Conservation (phyloP, 2,113 vertebrate genomes). For the Sinocyclocheilus rhinocerous region DNA sequence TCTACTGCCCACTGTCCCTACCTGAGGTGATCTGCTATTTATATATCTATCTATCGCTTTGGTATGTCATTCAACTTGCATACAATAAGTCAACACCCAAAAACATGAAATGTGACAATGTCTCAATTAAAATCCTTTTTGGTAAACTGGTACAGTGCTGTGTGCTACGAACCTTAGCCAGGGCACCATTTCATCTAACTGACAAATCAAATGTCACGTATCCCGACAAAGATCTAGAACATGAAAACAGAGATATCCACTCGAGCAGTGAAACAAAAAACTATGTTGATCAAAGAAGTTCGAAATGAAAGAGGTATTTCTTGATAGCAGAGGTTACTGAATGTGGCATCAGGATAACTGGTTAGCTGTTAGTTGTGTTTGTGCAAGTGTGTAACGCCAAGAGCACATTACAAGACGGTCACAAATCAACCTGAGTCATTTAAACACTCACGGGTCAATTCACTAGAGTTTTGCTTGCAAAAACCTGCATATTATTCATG, state of each 20-base stretch:
- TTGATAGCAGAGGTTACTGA: not conserved
- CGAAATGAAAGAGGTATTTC: slow-evolving; percentile 7
- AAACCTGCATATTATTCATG: too few species aligned
- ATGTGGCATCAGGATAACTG: slow-evolving; percentile 1
- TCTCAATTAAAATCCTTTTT: not conserved
- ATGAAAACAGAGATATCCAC: not conserved
- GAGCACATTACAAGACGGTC: not conserved
- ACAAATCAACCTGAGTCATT: not conserved
- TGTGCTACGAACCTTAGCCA: not conserved
- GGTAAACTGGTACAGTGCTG: not conserved
- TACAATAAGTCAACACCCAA: not conserved
- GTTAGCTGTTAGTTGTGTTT: slow-evolving; percentile 3
- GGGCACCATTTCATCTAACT: not conserved
- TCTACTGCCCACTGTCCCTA: not conserved
- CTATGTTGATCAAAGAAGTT: not conserved
- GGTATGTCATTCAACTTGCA: not conserved
- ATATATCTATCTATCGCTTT: not conserved
- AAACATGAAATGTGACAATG: not conserved
- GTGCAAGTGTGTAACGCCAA: slow-evolving; percentile 1
- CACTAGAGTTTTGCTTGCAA: not conserved
- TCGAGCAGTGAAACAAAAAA: not conserved
- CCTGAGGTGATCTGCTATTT: not conserved
- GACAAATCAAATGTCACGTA: not conserved
- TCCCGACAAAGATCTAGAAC: not conserved
- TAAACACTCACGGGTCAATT: not conserved